phyloP scores from a whole-genome alignment of 2,797 vertebrate genomes.

The Ataeniobius toweri region DNA sequence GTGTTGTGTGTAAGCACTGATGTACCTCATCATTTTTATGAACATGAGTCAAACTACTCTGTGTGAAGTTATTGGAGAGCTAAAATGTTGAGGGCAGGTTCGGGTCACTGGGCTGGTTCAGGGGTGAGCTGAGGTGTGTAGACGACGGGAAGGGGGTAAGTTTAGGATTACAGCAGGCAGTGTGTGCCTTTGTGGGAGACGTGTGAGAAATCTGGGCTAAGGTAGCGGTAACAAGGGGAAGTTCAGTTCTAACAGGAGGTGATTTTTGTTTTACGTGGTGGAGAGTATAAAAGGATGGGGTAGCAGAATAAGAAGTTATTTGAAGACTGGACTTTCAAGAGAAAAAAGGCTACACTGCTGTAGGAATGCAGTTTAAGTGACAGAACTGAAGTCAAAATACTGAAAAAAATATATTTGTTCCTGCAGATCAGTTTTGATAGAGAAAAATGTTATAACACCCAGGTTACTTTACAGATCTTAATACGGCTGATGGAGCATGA shows the following conservation, averaged over 20 bases:
- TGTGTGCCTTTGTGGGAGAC: neutral
- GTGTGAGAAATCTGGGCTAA: conserved; percentile 52
- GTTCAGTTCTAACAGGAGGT: conserved; percentile 39
- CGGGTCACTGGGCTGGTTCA: conserved; percentile 43
- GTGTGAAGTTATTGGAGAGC: conserved; percentile 70
- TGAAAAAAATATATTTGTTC: neutral
- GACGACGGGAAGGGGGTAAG: conserved; percentile 20
- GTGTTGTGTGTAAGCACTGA: conserved; percentile 33
- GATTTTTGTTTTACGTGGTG: conserved; percentile 37
- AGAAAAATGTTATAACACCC: neutral
- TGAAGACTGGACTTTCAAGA: neutral
- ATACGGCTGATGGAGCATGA: neutral
- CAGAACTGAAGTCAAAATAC: neutral
- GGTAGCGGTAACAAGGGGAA: conserved; percentile 50
- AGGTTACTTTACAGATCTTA: neutral
- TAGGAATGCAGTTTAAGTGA: neutral
- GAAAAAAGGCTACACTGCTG: too few species aligned
- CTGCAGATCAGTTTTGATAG: neutral
- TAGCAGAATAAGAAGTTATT: neutral
- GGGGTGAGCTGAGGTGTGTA: conserved; percentile 37
- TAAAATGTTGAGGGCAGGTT: conserved; percentile 57
- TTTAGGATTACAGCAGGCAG: conserved; percentile 67
- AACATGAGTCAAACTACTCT: conserved; percentile 34
- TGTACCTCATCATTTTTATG: conserved; percentile 30
- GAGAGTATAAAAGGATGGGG: neutral